Percentiles rank a stretch among this genome's conserved stretches.
Conservation (phyloP, 2,888 invertebrate species). For the Scotopteryx bipunctaria region DNA sequence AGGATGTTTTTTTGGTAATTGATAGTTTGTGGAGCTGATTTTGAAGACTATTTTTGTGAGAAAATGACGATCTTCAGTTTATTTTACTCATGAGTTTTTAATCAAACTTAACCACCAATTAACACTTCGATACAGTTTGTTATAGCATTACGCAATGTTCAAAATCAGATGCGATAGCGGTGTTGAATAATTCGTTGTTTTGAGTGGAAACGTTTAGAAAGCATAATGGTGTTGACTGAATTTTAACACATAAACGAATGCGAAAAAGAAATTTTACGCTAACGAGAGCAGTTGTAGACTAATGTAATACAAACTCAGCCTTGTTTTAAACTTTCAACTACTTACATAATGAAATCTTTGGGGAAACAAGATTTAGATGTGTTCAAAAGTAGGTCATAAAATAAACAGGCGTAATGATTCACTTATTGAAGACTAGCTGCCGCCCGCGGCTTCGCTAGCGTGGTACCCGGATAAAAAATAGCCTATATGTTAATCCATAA, state of each 20-base stretch:
- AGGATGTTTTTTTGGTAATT: no score
- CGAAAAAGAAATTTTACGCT: background rate
- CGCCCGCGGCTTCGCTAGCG: no score
- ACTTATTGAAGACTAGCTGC: no score
- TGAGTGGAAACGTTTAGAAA: conserved; percentile 33
- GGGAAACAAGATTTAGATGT: no score
- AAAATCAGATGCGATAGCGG: conserved; percentile 20
- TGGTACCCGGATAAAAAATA: no score
- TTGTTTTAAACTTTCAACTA: background rate
- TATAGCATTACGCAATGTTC: conserved; percentile 26
- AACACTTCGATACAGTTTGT: conserved; percentile 23
- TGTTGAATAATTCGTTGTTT: conserved; percentile 33
- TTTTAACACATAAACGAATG: conserved; percentile 13
- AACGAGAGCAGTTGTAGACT: background rate
- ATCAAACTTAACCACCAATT: background rate
- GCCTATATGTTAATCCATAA: no score
- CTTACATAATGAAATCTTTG: no score
- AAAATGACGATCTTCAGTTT: no score
- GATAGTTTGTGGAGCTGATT: no score
- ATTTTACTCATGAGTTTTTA: background rate
- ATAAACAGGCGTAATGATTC: no score
- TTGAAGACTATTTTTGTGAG: no score
- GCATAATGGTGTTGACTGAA: conserved; percentile 15
- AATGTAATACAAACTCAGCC: background rate
- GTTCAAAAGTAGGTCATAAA: background rate